Base-by-base conservation (phyloP, 2,888 invertebrate genomes). In the Drosophila helvetica region DNA sequence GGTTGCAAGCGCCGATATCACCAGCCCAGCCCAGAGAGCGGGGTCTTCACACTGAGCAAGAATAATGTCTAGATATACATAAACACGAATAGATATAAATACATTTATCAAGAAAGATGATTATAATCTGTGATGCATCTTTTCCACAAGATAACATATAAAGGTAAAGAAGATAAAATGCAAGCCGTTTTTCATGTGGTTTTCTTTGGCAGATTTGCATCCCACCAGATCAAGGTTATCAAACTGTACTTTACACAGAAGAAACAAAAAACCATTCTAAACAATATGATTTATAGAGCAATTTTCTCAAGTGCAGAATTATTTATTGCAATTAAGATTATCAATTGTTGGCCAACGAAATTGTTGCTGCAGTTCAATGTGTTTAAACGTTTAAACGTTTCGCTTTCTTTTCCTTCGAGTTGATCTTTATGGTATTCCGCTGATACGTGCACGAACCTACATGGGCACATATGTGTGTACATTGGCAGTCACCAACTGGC, bases 271-370 rank as follows among this genome's bases (percentile, higher is more conserved):
- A 6, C 15, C 6, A 5, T 38, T 15, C 7, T n/a, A 38, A n/a
- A 38, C 12, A 22, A 22, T 54, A 38, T 60, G 45, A 76, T 82
- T 74, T 78, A 79, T 74, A 57, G 50, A 45, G 56, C 61, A 50
- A 53, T 53, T 30, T 45, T 30, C 17, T 61, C 30, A 22, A 53
- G 62, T 56, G 45, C 56, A 59, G 50, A 62, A 38, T 53, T 51
- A 62, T 68, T 65, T 81, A 62, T 57, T 63, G 72, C 56, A 50
- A 69, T 67, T 67, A 47, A 64, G 73, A 77, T 77, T 78, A 79
- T 73, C 72, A 55, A 59, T 67, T 46, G 64, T 69, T 64, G 70
- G 54, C 54, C n/a, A n/a, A 17, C 18, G 27, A 45, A 61, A 42
- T 65, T 60, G 60, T 77, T 75, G 51, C 50, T 65, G 58, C 45